phyloP scores from a whole-genome alignment of 2,113 vertebrate genomes.

The Lucifuga dentata region DNA sequence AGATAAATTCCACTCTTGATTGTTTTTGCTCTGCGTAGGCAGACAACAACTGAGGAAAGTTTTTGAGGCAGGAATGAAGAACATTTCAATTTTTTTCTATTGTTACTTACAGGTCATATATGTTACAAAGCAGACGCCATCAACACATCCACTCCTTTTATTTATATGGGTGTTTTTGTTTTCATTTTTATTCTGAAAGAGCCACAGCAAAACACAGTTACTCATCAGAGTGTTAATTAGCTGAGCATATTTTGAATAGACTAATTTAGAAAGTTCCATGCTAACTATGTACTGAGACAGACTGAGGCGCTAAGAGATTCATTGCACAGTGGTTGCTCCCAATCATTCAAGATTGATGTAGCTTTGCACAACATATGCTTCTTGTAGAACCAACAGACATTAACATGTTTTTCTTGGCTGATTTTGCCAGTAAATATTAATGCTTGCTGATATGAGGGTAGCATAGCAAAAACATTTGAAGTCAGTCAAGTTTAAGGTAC shows the following conservation, averaged over 20 bases:
- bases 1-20: background rate
- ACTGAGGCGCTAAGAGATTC: constrained; percentile 66
- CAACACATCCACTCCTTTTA: constrained; percentile 21
- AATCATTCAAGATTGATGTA: constrained; percentile 81
- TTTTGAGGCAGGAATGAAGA: background rate
- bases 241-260: constrained; percentile 42
- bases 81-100: background rate
- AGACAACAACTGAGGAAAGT: too few relatives aligned
- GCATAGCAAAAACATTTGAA: constrained; percentile 48
- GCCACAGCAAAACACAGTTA: constrained; percentile 68
- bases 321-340: constrained; percentile 71
- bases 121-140: constrained; percentile 26
- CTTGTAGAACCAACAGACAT: constrained; percentile 64
- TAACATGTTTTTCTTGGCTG: constrained; percentile 64
- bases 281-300: constrained; percentile 69
- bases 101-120: constrained; percentile 24
- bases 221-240: constrained; percentile 79
- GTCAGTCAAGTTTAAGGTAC: constrained; percentile 17
- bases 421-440: constrained; percentile 67
- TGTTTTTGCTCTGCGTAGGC: background rate
- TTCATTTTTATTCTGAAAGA: constrained; percentile 23
- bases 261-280: constrained; percentile 76
- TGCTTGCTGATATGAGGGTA: constrained; percentile 40
- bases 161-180: background rate
- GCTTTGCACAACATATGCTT: constrained; percentile 77